Evolutionary conservation across 2,113 vertebrate genomes (phyloP), one percentile per base, ranked within the genome.

Genomic region (Onychorhynchus coronatus): DNA sequence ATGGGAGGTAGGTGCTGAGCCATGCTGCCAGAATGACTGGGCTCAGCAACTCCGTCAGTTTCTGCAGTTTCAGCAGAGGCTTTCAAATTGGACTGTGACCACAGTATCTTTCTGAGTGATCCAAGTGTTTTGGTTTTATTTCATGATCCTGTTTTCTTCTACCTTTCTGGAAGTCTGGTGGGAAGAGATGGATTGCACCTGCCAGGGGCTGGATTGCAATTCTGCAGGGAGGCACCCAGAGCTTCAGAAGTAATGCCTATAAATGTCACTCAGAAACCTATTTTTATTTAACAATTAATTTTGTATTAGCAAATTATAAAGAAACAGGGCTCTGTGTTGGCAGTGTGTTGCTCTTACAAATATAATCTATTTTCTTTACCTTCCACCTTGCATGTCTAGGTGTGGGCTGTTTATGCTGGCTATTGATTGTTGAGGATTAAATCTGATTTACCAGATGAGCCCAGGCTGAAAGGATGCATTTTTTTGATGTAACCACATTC

Each of bases 1-100:
- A 5, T 7, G 42, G 33, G 9, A 12, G 19, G 22, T 12, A 37
- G 11, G 47, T 9, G 31, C 14, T 39, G 47, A 30, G 23, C 55
- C 2, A 0, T 62, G 9, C 27, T 33, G 5, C 19, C 42, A 10
- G 23, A 23, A 4, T 2, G 1, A 44, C 41, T 14, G 37, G 25
- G 12, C 46, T 86, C 53, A 53, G 49, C 67, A 49, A 0, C 95
- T 65, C 73, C 15, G 25, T 25, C 50, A 66, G n/a, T 42, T 23
- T 18, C 67, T 1, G 2, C 31, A 5, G 41, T 25, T 53, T 73
- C n/a, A 47, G 75, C 44, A 49, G 53, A 24, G 5, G 41, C 25
- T 76, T 79, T 49, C 17, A 8, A 30, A 75, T 5, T 12, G 44
- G 12, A 46, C 41, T 17, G 3, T 0, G 3, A 41, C 31, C 0